phyloP scores from a whole-genome alignment of 1,140 invertebrate genomes.

The Drosophila pandora region DNA sequence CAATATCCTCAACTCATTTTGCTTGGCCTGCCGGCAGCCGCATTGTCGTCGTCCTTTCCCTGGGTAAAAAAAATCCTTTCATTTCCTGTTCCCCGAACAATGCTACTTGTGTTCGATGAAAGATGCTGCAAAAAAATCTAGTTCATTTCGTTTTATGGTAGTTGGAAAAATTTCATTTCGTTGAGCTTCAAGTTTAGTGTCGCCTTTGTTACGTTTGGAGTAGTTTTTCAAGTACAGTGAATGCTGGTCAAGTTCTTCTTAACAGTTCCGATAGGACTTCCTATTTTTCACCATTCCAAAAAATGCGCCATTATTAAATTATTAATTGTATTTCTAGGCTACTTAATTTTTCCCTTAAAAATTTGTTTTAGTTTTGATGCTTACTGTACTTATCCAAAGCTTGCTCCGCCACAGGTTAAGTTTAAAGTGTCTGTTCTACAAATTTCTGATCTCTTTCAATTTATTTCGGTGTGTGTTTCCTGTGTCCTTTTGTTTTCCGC shows the following conservation, averaged over 20 bases:
- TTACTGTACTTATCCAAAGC: background rate
- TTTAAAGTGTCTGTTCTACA: conserved; percentile 32
- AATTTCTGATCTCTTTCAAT: conserved; percentile 10
- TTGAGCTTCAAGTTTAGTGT: conserved; percentile 56
- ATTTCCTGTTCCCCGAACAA: conserved; percentile 44
- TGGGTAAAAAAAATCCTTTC: conserved; percentile 26
- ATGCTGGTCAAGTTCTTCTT: background rate
- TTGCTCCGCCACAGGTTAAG: conserved; percentile 26
- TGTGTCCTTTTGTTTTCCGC: conserved; percentile 25
- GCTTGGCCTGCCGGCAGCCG: conserved; percentile 38
- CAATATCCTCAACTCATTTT: conserved; percentile 73
- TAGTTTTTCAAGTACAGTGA: conserved; percentile 20
- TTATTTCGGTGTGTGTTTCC: conserved; percentile 4
- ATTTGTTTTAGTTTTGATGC: background rate
- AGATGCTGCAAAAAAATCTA: conserved; percentile 50
- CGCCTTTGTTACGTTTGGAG: conserved; percentile 28
- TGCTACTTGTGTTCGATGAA: conserved; percentile 47
- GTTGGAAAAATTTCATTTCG: conserved; percentile 60
- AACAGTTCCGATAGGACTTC: background rate
- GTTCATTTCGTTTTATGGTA: conserved; percentile 66
- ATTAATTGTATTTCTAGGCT: no score
- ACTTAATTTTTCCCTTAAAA: background rate
- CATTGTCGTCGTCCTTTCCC: conserved; percentile 45
- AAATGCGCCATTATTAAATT: no score
- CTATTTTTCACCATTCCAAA: background rate